phyloP scores from a whole-genome alignment of 2,888 invertebrate genomes.

The Agrypnus murinus region DNA sequence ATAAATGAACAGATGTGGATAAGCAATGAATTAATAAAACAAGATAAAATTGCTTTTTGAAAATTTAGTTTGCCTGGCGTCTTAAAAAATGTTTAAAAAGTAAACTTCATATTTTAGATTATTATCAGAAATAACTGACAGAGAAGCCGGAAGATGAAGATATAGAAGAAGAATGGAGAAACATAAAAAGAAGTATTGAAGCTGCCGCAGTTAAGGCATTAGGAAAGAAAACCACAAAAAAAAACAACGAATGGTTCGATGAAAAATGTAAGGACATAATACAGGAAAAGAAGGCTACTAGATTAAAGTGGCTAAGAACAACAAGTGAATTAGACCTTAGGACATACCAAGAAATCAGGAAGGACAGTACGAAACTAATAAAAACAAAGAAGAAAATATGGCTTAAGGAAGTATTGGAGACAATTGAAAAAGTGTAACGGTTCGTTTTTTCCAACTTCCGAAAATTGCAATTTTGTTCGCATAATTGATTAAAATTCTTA shows the following conservation, averaged over 20 bases:
- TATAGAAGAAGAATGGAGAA: conserved; percentile 27
- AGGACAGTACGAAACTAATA: conserved; percentile 20
- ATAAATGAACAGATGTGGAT: too few species aligned
- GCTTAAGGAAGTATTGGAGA: conserved; percentile 12
- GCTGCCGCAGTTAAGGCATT: conserved; percentile 1
- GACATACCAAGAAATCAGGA: conserved; percentile 22
- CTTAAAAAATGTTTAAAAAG: too few species aligned
- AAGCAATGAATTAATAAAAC: too few species aligned
- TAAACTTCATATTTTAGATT: too few species aligned
- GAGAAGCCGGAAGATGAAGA: too few species aligned
- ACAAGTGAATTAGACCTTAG: conserved; percentile 16
- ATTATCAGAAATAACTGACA: too few species aligned
- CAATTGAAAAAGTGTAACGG: too few species aligned
- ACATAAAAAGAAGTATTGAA: conserved; percentile 21
- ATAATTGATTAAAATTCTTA: too few species aligned
- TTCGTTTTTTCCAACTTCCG: too few species aligned
- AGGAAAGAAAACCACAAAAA: conserved; percentile 18
- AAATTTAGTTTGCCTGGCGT: too few species aligned
- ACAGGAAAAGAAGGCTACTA: conserved; percentile 27
- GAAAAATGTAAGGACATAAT: conserved; percentile 24
- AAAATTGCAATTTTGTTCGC: too few species aligned
- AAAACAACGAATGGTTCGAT: conserved; percentile 28
- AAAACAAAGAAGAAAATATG: conserved; percentile 18
- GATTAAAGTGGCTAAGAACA: conserved; percentile 33
- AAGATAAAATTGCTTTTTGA: too few species aligned